A percentile compares a stretch with the other conserved stretches of the same genome.
phyloP scores from a whole-genome alignment of 2,888 invertebrate species.

The Morpho deidamia region DNA sequence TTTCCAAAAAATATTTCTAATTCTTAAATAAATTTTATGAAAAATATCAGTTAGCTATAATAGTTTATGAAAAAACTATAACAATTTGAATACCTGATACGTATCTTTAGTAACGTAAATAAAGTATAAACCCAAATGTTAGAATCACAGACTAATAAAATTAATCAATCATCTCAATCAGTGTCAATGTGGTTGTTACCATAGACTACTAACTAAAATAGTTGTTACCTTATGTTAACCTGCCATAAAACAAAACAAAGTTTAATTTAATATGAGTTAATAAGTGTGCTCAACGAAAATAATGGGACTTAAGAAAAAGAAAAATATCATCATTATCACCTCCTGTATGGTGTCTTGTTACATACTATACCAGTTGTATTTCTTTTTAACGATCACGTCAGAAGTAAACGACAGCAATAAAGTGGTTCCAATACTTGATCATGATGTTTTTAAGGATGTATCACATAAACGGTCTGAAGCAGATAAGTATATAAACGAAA shows the following conservation, averaged over 20 bases:
- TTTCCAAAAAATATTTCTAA: background rate
- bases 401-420: constrained; percentile 39
- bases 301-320: constrained; percentile 54
- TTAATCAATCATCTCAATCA: too few relatives aligned
- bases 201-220: too few relatives aligned
- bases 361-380: constrained; percentile 64
- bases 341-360: constrained; percentile 52
- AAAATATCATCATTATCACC: constrained; percentile 55
- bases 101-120: too few relatives aligned
- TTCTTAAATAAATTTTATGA: background rate
- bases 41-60: too few relatives aligned
- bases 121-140: too few relatives aligned
- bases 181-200: too few relatives aligned
- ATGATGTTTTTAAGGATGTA: constrained; percentile 37
- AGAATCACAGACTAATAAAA: too few relatives aligned
- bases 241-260: too few relatives aligned
- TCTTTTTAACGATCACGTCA: constrained; percentile 57
- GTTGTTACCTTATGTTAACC: too few relatives aligned
- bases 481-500: constrained; percentile 57
- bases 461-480: constrained; percentile 50
- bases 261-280: too few relatives aligned
- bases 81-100: too few relatives aligned
- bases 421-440: constrained; percentile 45
- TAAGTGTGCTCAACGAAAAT: background rate
- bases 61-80: too few relatives aligned